Evolutionary conservation across 64 coral and sea anemone genomes (phyloP).

Genomic region (Montipora sp.): DNA sequence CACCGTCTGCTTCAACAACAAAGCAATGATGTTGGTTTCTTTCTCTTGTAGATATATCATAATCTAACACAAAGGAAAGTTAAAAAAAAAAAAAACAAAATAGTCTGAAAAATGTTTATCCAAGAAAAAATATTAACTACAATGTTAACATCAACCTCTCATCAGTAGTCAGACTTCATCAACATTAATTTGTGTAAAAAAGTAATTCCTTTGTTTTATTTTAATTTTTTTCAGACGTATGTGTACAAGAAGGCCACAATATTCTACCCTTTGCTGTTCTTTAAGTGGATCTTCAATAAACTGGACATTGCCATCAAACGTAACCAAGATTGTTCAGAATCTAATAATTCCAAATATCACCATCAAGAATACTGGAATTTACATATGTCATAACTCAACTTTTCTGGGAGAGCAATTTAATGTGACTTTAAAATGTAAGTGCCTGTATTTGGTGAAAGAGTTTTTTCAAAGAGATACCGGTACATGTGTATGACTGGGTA

Average conservation of each 20-base stretch:
- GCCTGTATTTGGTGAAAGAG: background rate
- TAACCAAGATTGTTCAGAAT: background rate
- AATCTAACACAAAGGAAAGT: too few relatives aligned
- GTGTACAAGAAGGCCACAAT: background rate
- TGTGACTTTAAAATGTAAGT: slow-evolving; percentile 16
- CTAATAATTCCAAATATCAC: background rate
- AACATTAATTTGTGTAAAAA: too few relatives aligned
- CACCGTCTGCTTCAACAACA: too few relatives aligned
- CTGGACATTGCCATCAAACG: background rate
- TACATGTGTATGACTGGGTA: background rate
- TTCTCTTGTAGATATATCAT: too few relatives aligned
- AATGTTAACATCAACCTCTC: too few relatives aligned
- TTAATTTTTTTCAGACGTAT: background rate
- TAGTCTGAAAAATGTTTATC: too few relatives aligned
- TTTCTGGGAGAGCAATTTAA: background rate
- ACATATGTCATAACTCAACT: background rate
- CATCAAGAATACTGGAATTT: background rate
- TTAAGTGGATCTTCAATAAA: slow-evolving; percentile 4
- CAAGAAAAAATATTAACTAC: too few relatives aligned
- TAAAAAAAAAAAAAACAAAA: too few relatives aligned
- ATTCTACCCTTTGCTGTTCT: background rate
- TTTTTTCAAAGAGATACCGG: too few relatives aligned
- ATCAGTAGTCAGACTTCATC: too few relatives aligned
- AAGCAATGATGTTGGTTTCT: too few relatives aligned
- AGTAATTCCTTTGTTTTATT: background rate